Base-by-base conservation (phyloP, 1,140 invertebrate genomes). In the Bombus turneri region DNA sequence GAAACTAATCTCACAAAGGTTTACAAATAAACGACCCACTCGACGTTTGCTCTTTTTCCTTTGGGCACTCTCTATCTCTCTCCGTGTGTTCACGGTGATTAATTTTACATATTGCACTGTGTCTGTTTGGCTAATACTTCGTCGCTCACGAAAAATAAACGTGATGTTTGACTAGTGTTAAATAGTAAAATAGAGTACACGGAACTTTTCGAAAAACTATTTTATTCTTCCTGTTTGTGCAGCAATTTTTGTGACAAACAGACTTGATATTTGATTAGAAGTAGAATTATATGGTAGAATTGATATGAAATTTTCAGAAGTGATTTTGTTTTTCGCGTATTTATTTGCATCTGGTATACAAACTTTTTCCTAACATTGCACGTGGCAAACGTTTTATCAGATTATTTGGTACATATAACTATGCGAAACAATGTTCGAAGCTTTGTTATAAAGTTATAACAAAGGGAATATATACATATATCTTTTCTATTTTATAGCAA, bases 1-100 rank as follows among this genome's bases (percentile, higher is more conserved):
- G 66, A 73, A 69, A 86, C 59, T 81, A 81, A 89, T 89, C 84
- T 78, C 64, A 86, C 85, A 89, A 89, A 83, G 85, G 71, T 69
- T 88, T 77, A 80, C 87, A 83, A 89, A 86, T 83, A 86, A 89
- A 89, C 84, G 57, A 78, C 28, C 13, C 41, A 18, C 13, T 18
- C 13, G 37, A 1, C 15, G 15, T 13, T 9, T 4, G 41, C 41
- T 73, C 25, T 71, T 66, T 75, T 34, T 47, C 47, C 3, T 34
- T 9, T 15, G 1, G 34, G 0, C 47, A 22, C 43, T 4, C 69
- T 18, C 22, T 37, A 18, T 68, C 66, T 34, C 18, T 37, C 37
- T 2, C 12, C 2, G 64, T 66, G 15, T 25, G 22, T 31, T 18
- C 62, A 37, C 43, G n/a, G 53, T 31, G 77, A 75, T 62, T 86